These are phyloP conservation scores for Sarcophaga variegata DNA, from an alignment of 2,888 invertebrate species.

Conservation along the genomic window DNA sequence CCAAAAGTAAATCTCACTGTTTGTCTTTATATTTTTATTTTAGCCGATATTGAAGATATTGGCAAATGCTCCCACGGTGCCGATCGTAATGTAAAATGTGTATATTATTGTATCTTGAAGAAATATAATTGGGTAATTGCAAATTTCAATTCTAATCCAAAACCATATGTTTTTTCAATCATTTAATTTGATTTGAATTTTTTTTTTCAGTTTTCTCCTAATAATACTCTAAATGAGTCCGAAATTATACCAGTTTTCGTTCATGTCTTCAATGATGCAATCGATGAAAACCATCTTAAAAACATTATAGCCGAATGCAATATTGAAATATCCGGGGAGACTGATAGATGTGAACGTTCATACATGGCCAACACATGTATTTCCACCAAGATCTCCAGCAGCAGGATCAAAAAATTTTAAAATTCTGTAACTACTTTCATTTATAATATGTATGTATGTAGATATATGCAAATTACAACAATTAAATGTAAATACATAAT, in stretches of 20 bases:
- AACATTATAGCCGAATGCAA: slow-evolving; percentile 50
- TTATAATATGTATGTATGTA: background rate
- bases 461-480: background rate
- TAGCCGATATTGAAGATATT: slow-evolving; percentile 66
- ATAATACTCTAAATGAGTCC: slow-evolving; percentile 42
- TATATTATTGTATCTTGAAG: slow-evolving; percentile 70
- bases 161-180: background rate
- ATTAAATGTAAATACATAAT: background rate
- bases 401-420: too few relatives aligned
- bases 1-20: too few relatives aligned
- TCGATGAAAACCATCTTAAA: slow-evolving; percentile 38
- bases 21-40: background rate
- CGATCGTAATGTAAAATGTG: slow-evolving; percentile 66
- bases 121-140: slow-evolving; percentile 65
- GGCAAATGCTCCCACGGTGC: slow-evolving; percentile 59
- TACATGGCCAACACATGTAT: slow-evolving; percentile 58
- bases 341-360: slow-evolving; percentile 61
- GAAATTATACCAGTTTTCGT: slow-evolving; percentile 56
- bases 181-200: background rate
- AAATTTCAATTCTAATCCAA: background rate
- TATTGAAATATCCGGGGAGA: slow-evolving; percentile 32
- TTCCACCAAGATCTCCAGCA: background rate
- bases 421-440: background rate
- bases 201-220: slow-evolving; percentile 45
- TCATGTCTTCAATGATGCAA: slow-evolving; percentile 49